Evolutionary conservation across 2,797 vertebrate species (phyloP).

Genomic region (Chelonia mydas): DNA sequence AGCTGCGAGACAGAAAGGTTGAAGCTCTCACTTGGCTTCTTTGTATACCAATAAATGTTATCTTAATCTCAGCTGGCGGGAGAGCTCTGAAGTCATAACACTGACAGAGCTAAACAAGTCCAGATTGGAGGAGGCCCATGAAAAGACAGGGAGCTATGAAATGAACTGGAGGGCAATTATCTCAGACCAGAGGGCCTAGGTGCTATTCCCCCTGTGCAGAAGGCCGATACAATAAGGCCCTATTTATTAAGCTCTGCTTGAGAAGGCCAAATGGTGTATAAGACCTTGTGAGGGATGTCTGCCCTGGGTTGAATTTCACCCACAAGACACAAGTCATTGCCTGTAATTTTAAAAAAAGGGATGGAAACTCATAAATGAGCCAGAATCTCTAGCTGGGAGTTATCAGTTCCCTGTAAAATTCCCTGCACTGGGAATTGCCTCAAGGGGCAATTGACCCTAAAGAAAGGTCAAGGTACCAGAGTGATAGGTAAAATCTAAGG

Average conservation of each 20-base stretch:
- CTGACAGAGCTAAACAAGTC: background rate
- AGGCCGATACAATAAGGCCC: background rate
- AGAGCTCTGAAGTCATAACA: background rate
- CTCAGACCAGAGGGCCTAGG: background rate
- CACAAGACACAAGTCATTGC: background rate
- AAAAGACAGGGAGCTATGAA: background rate
- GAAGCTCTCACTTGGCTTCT: background rate
- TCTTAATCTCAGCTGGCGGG: background rate
- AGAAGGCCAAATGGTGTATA: background rate
- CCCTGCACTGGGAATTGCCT: background rate
- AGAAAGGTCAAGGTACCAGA: background rate
- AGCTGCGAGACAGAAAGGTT: background rate
- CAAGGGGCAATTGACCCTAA: background rate
- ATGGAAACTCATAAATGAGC: background rate
- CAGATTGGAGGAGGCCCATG: background rate
- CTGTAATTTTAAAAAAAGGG: background rate
- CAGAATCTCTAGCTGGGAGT: background rate
- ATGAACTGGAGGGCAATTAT: background rate
- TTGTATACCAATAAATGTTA: accelerated
- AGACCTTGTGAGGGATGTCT: background rate
- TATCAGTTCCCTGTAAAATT: background rate
- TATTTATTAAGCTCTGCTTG: background rate
- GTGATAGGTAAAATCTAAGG: too few relatives aligned
- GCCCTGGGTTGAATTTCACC: background rate
- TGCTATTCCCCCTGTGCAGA: background rate